A percentile compares a stretch with the other conserved stretches of the same genome.
These are phyloP conservation scores for Papilio helenus DNA, from an alignment of 1,140 invertebrate genomes.

Conservation along the genomic window DNA sequence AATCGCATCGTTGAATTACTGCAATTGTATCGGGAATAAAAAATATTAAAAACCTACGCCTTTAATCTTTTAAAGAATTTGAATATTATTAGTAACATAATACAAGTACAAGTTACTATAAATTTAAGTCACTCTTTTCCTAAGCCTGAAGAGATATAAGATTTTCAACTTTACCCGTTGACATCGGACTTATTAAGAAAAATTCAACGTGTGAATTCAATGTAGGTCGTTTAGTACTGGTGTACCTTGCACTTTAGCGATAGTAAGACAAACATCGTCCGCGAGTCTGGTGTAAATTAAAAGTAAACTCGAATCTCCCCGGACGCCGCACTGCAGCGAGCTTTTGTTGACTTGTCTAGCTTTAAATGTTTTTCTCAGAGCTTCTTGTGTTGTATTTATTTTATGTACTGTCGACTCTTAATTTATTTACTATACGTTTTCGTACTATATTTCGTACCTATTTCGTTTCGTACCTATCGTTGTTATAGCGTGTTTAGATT, in stretches of 20 bases:
- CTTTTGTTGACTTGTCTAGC: conserved; percentile 33
- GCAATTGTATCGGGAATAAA: not conserved
- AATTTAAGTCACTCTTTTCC: too few species aligned
- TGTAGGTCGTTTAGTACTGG: conserved; percentile 8
- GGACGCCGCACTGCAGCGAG: conserved; percentile 23
- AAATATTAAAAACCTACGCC: not conserved
- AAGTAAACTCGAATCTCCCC: conserved; percentile 32
- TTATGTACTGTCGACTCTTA: not conserved
- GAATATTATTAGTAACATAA: not conserved
- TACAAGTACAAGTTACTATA: too few species aligned
- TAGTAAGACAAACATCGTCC: conserved; percentile 28
- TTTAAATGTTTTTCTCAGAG: conserved; percentile 30
- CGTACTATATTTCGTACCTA: too few species aligned
- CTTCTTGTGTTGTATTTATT: conserved; percentile 16
- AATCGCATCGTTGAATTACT: conserved; percentile 1
- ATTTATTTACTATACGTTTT: not conserved
- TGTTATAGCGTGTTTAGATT: not conserved
- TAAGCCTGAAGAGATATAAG: too few species aligned
- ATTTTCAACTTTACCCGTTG: not conserved
- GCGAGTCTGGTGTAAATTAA: conserved; percentile 26
- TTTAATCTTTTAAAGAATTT: too few species aligned
- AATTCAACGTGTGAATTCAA: conserved; percentile 13
- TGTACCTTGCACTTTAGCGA: conserved; percentile 20
- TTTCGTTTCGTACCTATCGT: too few species aligned
- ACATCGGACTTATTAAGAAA: not conserved